Percentiles rank a stretch among this genome's conserved stretches.
phyloP scores from a whole-genome alignment of 2,797 vertebrate genomes.

The Chiloscyllium punctatum region DNA sequence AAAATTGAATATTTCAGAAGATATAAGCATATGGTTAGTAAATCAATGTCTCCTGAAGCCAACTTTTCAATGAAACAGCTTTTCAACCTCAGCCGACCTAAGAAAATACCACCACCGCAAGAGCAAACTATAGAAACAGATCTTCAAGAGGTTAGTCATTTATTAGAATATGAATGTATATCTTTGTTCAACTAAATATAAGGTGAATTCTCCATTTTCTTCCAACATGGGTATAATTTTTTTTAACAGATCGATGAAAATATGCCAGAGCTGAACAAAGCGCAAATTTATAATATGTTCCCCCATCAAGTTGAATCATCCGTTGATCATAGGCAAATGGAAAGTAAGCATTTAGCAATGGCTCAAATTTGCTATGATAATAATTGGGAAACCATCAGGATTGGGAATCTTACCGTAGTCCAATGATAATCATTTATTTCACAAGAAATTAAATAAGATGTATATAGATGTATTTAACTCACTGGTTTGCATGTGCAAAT shows the following conservation, averaged over 20 bases:
- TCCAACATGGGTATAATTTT: not conserved
- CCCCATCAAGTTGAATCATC: conserved; percentile 38
- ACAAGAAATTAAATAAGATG: no score
- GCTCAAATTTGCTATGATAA: not conserved
- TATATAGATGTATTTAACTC: no score
- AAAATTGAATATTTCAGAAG: not conserved
- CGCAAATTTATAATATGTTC: conserved; percentile 44
- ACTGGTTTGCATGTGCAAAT: no score
- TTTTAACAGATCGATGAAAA: conserved; percentile 46
- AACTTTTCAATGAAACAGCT: not conserved
- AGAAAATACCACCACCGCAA: conserved; percentile 1
- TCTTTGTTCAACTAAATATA: not conserved
- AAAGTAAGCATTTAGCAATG: conserved; percentile 13
- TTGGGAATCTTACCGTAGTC: not conserved
- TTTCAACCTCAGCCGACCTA: conserved; percentile 2
- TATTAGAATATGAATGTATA: conserved; percentile 5
- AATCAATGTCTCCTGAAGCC: not conserved
- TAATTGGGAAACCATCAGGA: not conserved
- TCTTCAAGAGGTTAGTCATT: conserved; percentile 46
- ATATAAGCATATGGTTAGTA: not conserved
- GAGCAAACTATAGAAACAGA: conserved; percentile 41
- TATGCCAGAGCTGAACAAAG: conserved; percentile 44
- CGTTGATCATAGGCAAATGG: not conserved
- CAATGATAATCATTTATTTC: no score
- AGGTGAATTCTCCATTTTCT: not conserved